Percentiles rank a stretch among this genome's conserved stretches.
These are phyloP conservation scores for Hippoglossus stenolepis DNA, from an alignment of 2,113 vertebrate species.

Conservation along the genomic window DNA sequence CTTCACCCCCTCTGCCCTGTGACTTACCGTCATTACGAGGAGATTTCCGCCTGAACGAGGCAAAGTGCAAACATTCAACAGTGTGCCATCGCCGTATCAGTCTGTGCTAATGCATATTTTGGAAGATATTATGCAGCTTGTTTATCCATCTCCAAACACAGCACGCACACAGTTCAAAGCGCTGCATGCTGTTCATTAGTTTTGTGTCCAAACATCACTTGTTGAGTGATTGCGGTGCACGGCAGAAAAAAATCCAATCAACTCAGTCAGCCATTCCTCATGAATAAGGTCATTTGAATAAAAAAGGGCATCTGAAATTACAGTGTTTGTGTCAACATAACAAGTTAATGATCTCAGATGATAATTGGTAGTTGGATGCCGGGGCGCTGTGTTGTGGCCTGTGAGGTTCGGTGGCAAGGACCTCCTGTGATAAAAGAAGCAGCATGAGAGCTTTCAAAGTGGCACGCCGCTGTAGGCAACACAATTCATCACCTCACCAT, in stretches of 20 bases:
- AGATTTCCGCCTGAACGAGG: slow-evolving; percentile 33
- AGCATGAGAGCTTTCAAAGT: slow-evolving; percentile 74
- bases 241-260: slow-evolving; percentile 76
- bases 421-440: slow-evolving; percentile 76
- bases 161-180: slow-evolving; percentile 54
- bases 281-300: slow-evolving; percentile 75
- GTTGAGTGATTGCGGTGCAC: slow-evolving; percentile 73
- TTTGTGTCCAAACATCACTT: slow-evolving; percentile 75
- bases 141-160: slow-evolving; percentile 54
- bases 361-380: slow-evolving; percentile 78
- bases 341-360: slow-evolving; percentile 78
- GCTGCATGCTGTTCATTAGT: slow-evolving; percentile 66
- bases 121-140: slow-evolving; percentile 43
- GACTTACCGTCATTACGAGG: slow-evolving; percentile 49
- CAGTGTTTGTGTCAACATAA: slow-evolving; percentile 81
- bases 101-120: slow-evolving; percentile 49
- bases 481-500: slow-evolving; percentile 74
- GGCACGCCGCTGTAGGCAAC: slow-evolving; percentile 71
- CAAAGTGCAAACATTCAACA: slow-evolving; percentile 51
- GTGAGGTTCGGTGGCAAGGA: slow-evolving; percentile 65
- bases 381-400: slow-evolving; percentile 56
- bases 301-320: slow-evolving; percentile 75
- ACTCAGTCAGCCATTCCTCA: slow-evolving; percentile 65
- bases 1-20: slow-evolving; percentile 44
- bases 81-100: slow-evolving; percentile 45